Conservation (phyloP, 2,888 invertebrate species). For the Zaprionus obscuricornis region DNA sequence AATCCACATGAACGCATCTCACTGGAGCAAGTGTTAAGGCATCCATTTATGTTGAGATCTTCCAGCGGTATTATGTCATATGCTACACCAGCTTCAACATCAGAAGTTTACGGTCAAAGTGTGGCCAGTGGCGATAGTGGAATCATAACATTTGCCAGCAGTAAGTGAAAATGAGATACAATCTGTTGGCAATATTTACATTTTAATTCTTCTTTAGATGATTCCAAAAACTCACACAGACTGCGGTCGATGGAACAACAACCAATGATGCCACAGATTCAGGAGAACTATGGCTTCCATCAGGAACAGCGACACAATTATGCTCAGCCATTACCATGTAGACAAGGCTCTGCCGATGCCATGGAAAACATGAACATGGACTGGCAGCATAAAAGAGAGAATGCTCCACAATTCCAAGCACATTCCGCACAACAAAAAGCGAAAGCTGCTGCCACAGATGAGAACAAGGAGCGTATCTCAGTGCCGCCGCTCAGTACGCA, state of each 20-base stretch:
- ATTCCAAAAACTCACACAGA: slow-evolving; percentile 66
- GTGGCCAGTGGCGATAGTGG: slow-evolving; percentile 84
- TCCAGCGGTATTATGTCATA: slow-evolving; percentile 32
- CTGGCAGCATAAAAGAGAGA: slow-evolving; percentile 52
- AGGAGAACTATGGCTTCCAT: slow-evolving; percentile 48
- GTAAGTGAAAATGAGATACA: slow-evolving; percentile 51
- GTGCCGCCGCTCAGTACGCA: slow-evolving; percentile 89
- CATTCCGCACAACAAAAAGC: slow-evolving; percentile 27
- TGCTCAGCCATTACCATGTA: not conserved
- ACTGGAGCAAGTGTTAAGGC: slow-evolving; percentile 89
- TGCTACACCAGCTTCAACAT: slow-evolving; percentile 32
- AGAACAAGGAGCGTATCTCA: slow-evolving; percentile 81
- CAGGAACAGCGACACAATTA: slow-evolving; percentile 24
- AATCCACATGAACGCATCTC: slow-evolving; percentile 82
- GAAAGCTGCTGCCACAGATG: slow-evolving; percentile 2
- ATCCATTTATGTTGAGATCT: slow-evolving; percentile 87
- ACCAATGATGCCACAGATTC: slow-evolving; percentile 49
- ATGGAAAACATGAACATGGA: slow-evolving; percentile 58
- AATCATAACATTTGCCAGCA: slow-evolving; percentile 85
- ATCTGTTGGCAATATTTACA: not conserved
- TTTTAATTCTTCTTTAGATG: slow-evolving; percentile 52
- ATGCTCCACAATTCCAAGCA: slow-evolving; percentile 14
- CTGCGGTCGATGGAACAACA: slow-evolving; percentile 61
- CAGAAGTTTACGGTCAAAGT: slow-evolving; percentile 57
- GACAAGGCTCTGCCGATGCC: slow-evolving; percentile 2